These are phyloP conservation scores for Perca schrenkii DNA, from an alignment of 2,113 vertebrate species.

Conservation along the genomic window DNA sequence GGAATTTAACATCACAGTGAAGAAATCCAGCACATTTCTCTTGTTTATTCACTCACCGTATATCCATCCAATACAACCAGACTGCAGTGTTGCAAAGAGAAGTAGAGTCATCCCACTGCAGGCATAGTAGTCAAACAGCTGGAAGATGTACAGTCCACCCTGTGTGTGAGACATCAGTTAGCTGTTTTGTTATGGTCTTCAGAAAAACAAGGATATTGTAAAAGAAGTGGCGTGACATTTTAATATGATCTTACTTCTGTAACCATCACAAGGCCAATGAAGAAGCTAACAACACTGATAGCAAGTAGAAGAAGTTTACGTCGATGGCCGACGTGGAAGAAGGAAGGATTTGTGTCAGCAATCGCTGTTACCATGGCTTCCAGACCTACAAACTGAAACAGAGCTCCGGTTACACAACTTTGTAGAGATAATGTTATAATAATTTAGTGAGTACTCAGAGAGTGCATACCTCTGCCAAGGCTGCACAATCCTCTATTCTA, in stretches of 20 bases:
- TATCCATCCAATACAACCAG: constrained; percentile 91
- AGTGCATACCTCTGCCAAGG: constrained; percentile 4
- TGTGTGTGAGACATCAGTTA: constrained; percentile 61
- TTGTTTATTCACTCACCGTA: constrained; percentile 88
- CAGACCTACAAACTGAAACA: constrained; percentile 85
- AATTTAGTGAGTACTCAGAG: not conserved
- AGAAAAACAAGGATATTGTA: not conserved
- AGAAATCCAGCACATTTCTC: not conserved
- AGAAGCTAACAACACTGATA: constrained; percentile 76
- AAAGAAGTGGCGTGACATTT: not conserved
- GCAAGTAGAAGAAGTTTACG: constrained; percentile 84
- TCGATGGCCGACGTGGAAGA: constrained; percentile 82
- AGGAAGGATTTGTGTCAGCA: constrained; percentile 81
- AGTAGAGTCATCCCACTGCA: constrained; percentile 94
- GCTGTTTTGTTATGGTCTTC: not conserved
- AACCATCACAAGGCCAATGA: constrained; percentile 85
- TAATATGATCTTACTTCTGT: constrained; percentile 80
- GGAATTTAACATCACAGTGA: not conserved
- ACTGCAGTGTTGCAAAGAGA: constrained; percentile 91
- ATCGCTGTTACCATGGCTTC: constrained; percentile 82
- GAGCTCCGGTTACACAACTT: constrained; percentile 7
- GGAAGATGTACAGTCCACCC: constrained; percentile 97
- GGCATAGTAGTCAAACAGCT: constrained; percentile 95
- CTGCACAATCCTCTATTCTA: constrained; percentile 2
- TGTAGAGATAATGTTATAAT: not conserved